Evolutionary conservation across 2,797 vertebrate genomes (phyloP).

Genomic region (Staurois parvus): DNA sequence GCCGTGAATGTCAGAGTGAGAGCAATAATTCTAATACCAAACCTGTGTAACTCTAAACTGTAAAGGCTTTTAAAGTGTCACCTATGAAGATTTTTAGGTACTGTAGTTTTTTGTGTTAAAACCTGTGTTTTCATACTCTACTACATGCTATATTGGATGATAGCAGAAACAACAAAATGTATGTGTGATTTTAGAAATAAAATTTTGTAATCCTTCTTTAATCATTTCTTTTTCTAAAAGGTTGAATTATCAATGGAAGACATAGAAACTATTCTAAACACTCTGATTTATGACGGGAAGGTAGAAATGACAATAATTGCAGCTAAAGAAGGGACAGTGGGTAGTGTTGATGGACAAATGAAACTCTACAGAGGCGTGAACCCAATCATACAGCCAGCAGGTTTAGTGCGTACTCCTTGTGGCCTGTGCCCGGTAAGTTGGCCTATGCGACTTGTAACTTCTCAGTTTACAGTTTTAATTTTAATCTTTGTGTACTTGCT

Average conservation of each 20-base stretch:
- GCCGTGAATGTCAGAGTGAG: too few relatives aligned
- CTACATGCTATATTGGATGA: too few relatives aligned
- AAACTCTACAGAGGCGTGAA: slow-evolving; percentile 92
- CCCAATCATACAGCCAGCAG: slow-evolving; percentile 87
- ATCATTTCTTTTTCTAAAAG: slow-evolving; percentile 69
- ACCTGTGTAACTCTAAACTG: too few relatives aligned
- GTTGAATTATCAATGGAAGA: slow-evolving; percentile 98
- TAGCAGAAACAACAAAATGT: neutral
- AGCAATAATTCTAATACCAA: too few relatives aligned
- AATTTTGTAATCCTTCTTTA: neutral
- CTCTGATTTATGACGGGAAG: slow-evolving; percentile 95
- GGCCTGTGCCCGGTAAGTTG: slow-evolving; percentile 92
- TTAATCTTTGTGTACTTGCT: too few relatives aligned
- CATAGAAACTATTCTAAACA: slow-evolving; percentile 97
- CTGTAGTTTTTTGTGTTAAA: too few relatives aligned
- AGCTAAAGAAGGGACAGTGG: slow-evolving; percentile 94
- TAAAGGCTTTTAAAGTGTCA: too few relatives aligned
- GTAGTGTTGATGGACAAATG: slow-evolving; percentile 94
- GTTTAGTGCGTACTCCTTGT: slow-evolving; percentile 90
- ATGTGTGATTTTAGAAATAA: neutral
- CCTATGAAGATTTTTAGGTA: too few relatives aligned
- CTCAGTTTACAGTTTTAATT: neutral
- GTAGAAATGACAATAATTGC: slow-evolving; percentile 96
- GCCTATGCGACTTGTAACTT: neutral
- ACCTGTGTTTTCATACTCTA: too few relatives aligned